These are phyloP conservation scores for Eulithis prunata DNA, from an alignment of 2,888 invertebrate genomes.

Conservation along the genomic window DNA sequence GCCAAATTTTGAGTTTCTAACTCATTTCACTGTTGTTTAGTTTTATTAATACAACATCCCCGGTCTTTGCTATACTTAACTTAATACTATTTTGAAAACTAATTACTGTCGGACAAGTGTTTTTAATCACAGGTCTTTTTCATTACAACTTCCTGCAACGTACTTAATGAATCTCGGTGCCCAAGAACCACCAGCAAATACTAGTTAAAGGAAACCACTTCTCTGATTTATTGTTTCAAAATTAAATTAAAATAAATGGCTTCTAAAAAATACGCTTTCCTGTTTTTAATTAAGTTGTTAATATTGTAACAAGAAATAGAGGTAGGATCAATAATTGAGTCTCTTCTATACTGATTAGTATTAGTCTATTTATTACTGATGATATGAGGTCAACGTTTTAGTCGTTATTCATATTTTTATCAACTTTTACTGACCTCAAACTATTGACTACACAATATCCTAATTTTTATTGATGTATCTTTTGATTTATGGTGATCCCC, in stretches of 20 bases:
- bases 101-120: no score
- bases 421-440: neutral
- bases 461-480: no score
- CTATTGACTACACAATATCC: neutral
- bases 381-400: neutral
- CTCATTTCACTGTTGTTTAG: no score
- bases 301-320: neutral
- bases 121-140: no score
- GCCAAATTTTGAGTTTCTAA: no score
- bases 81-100: no score
- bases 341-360: neutral
- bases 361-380: neutral
- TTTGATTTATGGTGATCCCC: no score
- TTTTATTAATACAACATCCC: no score
- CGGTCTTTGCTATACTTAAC: no score
- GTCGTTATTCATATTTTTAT: conserved; percentile 3
- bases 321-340: neutral
- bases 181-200: neutral
- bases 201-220: neutral
- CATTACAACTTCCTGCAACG: no score
- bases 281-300: neutral
- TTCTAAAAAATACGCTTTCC: conserved; percentile 5
- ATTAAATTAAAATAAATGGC: conserved; percentile 12
- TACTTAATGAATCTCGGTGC: neutral
- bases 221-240: neutral